phyloP scores from a whole-genome alignment of 37 sponge, comb jelly and placozoan genomes.

The Hexactinellida sp. region DNA sequence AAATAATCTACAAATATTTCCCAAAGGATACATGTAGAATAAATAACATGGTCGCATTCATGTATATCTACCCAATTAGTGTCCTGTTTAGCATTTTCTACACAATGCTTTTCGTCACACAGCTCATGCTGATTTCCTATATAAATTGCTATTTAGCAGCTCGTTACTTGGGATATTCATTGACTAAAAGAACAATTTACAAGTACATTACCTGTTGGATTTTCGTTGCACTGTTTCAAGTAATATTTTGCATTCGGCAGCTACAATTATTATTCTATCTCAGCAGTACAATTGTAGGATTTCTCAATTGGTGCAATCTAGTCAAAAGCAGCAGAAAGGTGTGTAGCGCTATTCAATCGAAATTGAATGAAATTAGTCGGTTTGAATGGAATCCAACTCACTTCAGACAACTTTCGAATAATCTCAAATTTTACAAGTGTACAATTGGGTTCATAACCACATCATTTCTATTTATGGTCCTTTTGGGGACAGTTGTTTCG shows the following conservation, averaged over 20 bases:
- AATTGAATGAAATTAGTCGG: background rate
- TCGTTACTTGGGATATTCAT: background rate
- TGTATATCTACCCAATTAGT: background rate
- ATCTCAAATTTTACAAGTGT: background rate
- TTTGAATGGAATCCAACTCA: background rate
- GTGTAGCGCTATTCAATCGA: background rate
- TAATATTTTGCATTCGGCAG: background rate
- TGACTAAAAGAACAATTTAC: background rate
- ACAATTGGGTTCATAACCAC: background rate
- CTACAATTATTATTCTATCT: background rate
- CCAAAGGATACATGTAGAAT: background rate
- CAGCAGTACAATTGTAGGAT: background rate
- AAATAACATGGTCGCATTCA: background rate
- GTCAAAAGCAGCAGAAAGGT: background rate
- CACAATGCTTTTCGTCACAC: background rate
- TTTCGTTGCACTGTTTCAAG: background rate
- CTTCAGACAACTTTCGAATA: background rate
- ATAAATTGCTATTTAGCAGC: background rate
- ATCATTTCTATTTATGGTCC: background rate
- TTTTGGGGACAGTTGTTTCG: background rate
- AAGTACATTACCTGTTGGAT: background rate
- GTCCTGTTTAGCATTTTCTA: background rate
- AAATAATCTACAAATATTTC: too few species aligned
- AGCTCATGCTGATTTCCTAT: background rate
- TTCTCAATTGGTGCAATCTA: background rate